These are phyloP conservation scores for Benthosema pterotum DNA, from an alignment of 2,797 vertebrate species.

Conservation along the genomic window DNA sequence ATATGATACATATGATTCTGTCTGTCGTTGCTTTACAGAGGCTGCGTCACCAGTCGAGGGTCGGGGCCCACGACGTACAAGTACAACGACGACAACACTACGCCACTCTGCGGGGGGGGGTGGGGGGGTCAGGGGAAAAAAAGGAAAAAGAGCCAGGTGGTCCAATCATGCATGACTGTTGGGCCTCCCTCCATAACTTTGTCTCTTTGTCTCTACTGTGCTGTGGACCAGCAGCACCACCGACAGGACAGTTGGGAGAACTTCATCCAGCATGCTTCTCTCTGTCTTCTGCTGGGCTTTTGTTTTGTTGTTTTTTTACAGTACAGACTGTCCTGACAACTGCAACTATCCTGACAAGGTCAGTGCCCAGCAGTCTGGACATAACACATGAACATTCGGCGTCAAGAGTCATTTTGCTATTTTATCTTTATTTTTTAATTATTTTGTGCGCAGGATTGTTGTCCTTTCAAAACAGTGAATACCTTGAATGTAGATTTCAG, in stretches of 20 bases:
- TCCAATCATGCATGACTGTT: slow-evolving; percentile 81
- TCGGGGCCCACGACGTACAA: too few relatives aligned
- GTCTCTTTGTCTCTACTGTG: slow-evolving; percentile 39
- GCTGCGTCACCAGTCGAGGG: too few relatives aligned
- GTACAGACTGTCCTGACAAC: too few relatives aligned
- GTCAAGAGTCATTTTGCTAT: slow-evolving; percentile 80
- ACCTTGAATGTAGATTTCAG: slow-evolving; percentile 75
- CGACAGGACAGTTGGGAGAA: slow-evolving; percentile 55
- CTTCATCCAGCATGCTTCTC: slow-evolving; percentile 74
- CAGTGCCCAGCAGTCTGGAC: slow-evolving; percentile 2
- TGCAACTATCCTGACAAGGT: not conserved
- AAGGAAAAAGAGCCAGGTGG: slow-evolving; percentile 18
- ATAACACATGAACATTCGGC: slow-evolving; percentile 68
- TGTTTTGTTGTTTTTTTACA: not conserved
- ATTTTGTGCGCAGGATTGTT: slow-evolving; percentile 18
- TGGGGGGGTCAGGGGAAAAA: too few relatives aligned
- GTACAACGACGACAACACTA: too few relatives aligned
- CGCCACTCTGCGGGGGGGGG: slow-evolving; percentile 35
- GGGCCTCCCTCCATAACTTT: slow-evolving; percentile 55
- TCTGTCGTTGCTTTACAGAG: too few relatives aligned
- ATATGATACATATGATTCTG: not conserved
- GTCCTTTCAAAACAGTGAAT: slow-evolving; percentile 45
- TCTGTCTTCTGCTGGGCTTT: not conserved
- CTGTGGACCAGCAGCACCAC: slow-evolving; percentile 68
- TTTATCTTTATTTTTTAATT: slow-evolving; percentile 38